Evolutionary conservation across 2,888 invertebrate species (phyloP).

Genomic region (Iphiclides podalirius): DNA sequence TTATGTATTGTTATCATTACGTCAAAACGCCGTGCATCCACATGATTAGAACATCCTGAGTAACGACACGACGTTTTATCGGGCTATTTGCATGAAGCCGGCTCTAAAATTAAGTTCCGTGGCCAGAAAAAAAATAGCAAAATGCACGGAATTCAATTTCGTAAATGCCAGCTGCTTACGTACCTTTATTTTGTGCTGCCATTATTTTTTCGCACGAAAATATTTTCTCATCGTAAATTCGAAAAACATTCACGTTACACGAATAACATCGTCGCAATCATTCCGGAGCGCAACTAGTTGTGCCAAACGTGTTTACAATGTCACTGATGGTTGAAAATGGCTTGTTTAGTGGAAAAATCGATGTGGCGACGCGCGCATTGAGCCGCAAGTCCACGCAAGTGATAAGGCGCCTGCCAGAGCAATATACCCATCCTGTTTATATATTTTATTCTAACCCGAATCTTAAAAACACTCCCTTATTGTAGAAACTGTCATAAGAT

Average conservation of each 20-base stretch:
- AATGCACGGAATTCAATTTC: constrained; percentile 17
- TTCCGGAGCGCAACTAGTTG: constrained; percentile 39
- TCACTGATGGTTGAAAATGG: constrained; percentile 62
- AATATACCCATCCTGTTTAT: constrained; percentile 37
- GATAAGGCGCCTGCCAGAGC: constrained; percentile 45
- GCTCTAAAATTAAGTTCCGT: constrained; percentile 17
- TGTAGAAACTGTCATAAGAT: too few species aligned
- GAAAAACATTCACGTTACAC: constrained; percentile 54
- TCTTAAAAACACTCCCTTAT: neutral
- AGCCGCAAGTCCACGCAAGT: constrained; percentile 47
- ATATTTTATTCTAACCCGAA: constrained; percentile 23
- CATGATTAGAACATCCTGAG: constrained; percentile 41
- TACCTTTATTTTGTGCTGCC: constrained; percentile 74
- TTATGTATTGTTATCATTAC: constrained; percentile 53
- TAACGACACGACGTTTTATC: constrained; percentile 35
- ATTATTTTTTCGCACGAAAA: constrained; percentile 49
- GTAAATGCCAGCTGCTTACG: constrained; percentile 31
- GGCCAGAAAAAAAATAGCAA: constrained; percentile 15
- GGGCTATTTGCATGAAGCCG: constrained; percentile 36
- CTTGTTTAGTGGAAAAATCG: constrained; percentile 73
- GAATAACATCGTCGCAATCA: constrained; percentile 31
- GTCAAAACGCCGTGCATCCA: constrained; percentile 47
- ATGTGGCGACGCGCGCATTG: constrained; percentile 70
- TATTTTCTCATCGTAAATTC: constrained; percentile 57
- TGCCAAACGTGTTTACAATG: constrained; percentile 64